Conservation (phyloP, 1,140 invertebrate species). For the Orussus abietinus region DNA sequence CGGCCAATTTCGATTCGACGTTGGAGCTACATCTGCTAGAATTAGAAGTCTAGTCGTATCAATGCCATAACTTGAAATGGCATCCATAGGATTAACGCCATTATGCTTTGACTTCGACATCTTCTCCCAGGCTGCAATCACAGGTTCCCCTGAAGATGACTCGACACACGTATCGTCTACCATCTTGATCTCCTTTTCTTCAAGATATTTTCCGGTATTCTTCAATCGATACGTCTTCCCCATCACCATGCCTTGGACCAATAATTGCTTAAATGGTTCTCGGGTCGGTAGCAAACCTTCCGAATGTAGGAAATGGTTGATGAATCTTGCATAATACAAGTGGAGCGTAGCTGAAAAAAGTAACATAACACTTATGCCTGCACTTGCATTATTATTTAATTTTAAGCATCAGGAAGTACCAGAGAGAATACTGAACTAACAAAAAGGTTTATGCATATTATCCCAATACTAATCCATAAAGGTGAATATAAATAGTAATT, state of each 20-base stretch:
- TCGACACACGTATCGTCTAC: conserved; percentile 59
- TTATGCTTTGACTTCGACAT: conserved; percentile 99
- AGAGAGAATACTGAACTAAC: background rate
- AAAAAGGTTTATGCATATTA: conserved; percentile 6
- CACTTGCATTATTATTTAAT: conserved; percentile 3
- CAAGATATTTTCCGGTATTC: conserved; percentile 76
- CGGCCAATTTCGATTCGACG: conserved; percentile 81
- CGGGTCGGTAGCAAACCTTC: conserved; percentile 64
- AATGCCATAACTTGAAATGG: conserved; percentile 78
- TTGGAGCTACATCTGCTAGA: conserved; percentile 80
- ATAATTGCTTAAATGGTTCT: conserved; percentile 89
- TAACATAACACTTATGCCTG: conserved; percentile 5
- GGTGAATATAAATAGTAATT: too few relatives aligned
- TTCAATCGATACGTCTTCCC: conserved; percentile 78
- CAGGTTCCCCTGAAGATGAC: conserved; percentile 62
- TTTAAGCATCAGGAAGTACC: too few relatives aligned
- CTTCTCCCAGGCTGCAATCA: conserved; percentile 86
- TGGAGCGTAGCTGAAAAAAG: conserved; percentile 77
- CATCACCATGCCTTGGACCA: conserved; percentile 95
- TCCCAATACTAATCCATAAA: background rate
- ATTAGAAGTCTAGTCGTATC: conserved; percentile 86
- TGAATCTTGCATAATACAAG: conserved; percentile 94
- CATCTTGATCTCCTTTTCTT: conserved; percentile 65
- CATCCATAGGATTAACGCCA: conserved; percentile 87
- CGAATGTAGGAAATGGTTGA: conserved; percentile 87